phyloP scores from a whole-genome alignment of 2,113 vertebrate species.

The Alligator mississippiensis region DNA sequence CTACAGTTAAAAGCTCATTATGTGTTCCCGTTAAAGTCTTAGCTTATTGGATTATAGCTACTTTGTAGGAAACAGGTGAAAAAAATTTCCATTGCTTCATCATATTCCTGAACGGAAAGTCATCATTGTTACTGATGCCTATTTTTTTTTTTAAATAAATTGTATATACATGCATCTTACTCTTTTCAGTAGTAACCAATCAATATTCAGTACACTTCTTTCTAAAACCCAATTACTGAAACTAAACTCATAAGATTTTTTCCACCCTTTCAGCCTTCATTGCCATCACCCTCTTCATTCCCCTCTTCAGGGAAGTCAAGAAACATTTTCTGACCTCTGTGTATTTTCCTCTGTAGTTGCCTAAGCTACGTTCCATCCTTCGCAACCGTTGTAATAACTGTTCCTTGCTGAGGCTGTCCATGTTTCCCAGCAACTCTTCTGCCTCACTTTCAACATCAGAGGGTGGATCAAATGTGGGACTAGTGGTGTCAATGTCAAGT shows the following conservation, averaged over 20 bases:
- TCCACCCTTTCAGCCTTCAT: too few species aligned
- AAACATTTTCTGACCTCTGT: conserved; percentile 83
- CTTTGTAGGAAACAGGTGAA: neutral
- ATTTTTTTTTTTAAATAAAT: too few species aligned
- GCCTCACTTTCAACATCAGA: conserved; percentile 95
- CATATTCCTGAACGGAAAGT: neutral
- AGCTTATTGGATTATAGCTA: neutral
- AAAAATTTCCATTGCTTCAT: neutral
- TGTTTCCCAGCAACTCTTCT: conserved; percentile 82
- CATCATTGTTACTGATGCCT: too few species aligned
- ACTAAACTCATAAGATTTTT: neutral
- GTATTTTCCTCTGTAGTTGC: conserved; percentile 90
- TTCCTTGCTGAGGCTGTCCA: conserved; percentile 86
- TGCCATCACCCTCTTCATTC: neutral
- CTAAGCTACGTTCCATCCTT: conserved; percentile 88
- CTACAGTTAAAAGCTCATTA: neutral
- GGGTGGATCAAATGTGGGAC: conserved; percentile 84
- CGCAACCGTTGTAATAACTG: conserved; percentile 86
- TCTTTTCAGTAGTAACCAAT: neutral
- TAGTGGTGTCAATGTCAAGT: conserved; percentile 78
- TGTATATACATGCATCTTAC: too few species aligned
- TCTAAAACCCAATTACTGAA: neutral
- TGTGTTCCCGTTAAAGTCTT: neutral
- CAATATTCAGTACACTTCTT: neutral
- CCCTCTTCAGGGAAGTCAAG: neutral